phyloP scores from a whole-genome alignment of 2,888 invertebrate species.

The Nipponacmea schrenckii region DNA sequence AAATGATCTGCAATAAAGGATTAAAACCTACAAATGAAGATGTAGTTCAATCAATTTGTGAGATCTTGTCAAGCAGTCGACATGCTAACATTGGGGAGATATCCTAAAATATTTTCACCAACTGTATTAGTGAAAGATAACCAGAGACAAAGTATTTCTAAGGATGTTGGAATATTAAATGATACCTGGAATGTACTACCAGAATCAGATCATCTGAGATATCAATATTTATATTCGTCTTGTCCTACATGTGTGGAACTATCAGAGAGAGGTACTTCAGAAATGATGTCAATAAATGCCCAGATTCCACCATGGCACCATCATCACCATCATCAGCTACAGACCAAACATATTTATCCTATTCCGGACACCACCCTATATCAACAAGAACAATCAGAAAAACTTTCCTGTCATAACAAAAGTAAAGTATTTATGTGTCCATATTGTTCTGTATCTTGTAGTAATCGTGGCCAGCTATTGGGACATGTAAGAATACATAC shows the following conservation, averaged over 20 bases:
- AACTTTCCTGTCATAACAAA: background rate
- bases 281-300: background rate
- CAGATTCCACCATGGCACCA: background rate
- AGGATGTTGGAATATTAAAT: background rate
- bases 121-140: conserved; percentile 13
- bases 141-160: background rate
- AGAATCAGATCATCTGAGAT: background rate
- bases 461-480: conserved; percentile 28
- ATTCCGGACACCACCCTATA: background rate
- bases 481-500: conserved; percentile 32
- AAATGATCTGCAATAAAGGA: background rate
- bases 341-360: background rate
- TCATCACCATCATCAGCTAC: background rate
- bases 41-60: background rate
- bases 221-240: background rate
- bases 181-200: background rate
- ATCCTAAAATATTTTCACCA: conserved; percentile 18
- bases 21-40: background rate
- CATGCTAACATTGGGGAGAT: conserved; percentile 9
- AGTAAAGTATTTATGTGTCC: conserved; percentile 21
- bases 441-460: conserved; percentile 25
- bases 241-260: conserved; percentile 2
- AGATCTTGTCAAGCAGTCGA: background rate
- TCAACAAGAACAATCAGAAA: background rate
- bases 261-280: background rate